These are phyloP conservation scores for Anthoscopus minutus DNA, from an alignment of 2,113 vertebrate species.

Conservation along the genomic window DNA sequence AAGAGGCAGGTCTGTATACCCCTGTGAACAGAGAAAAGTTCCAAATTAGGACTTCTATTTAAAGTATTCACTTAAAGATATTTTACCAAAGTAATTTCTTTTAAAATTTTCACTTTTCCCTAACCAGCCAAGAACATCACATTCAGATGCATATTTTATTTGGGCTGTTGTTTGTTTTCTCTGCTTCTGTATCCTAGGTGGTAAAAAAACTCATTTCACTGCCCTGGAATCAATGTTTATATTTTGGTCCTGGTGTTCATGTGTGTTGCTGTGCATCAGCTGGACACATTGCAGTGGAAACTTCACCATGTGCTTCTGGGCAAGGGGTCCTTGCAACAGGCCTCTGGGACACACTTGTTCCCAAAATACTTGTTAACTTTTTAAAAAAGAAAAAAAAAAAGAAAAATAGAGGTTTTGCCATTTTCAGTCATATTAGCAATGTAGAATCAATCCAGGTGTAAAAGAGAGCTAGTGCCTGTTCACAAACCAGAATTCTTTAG, in stretches of 20 bases:
- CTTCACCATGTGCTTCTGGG: background rate
- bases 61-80: background rate
- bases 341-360: background rate
- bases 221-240: background rate
- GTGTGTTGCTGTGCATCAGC: background rate
- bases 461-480: background rate
- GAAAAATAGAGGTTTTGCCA: background rate
- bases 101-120: background rate
- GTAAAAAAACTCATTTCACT: background rate
- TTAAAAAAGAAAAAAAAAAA: background rate
- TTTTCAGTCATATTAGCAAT: background rate
- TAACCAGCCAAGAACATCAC: background rate
- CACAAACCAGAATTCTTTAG: background rate
- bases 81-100: background rate
- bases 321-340: background rate
- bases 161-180: background rate
- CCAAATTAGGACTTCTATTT: background rate
- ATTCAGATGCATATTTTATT: background rate
- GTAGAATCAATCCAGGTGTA: background rate
- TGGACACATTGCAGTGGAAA: background rate
- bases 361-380: background rate
- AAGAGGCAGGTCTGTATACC: background rate
- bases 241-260: background rate
- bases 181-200: background rate
- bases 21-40: background rate